Base-by-base conservation (phyloP, 1,140 invertebrate species). In the Lepidotrigona ventralis region DNA sequence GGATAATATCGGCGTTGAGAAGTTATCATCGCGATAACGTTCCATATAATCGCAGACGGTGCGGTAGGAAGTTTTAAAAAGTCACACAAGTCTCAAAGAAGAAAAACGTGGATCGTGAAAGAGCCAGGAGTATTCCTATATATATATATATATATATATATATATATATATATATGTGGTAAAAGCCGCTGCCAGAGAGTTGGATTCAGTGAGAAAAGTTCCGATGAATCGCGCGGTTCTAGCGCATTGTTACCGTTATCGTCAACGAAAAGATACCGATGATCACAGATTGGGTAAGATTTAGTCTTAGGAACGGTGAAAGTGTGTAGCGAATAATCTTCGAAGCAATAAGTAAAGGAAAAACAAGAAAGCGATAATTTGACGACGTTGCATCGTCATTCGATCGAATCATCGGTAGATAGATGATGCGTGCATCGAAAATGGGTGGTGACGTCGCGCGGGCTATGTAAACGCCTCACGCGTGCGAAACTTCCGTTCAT, bases 231-330 rank as follows among this genome's bases (percentile, higher is more conserved):
- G 58, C 33, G 58, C 39, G 58, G 17, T 76, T 51, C n/a, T 21
- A 26, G 12, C 46, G 60, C 46, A 9, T 19, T 11, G 12, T 63
- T 51, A 15, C 39, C 56, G 26, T 66, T 39, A 53, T n/a, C 26
- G 3, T 12, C 1, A 21, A 54, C 14, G 4, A 66, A 0, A 46
- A 56, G 4, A 46, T 1, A 29, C 23, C 54, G n/a, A 83, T 83
- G 81, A 83, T 83, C 19, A 63, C 74, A 12, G 81, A 83, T 39
- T 83, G 81, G 75, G 75, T 83, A 83, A 70, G 74, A 70, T 6
- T 29, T 1, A 3, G 39, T 23, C n/a, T 23, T 3, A 23, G n/a
- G n/a, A 70, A 8, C 15, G 5, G 1, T 6, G 33, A 21, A 39
- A 69, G 0, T 1, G 9, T n/a, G 33, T 1, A 33, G 33, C 4